Evolutionary conservation across 2,888 invertebrate species (phyloP), one percentile per base, ranked within the genome.

Genomic region (Synanthedon andrenaeformis): DNA sequence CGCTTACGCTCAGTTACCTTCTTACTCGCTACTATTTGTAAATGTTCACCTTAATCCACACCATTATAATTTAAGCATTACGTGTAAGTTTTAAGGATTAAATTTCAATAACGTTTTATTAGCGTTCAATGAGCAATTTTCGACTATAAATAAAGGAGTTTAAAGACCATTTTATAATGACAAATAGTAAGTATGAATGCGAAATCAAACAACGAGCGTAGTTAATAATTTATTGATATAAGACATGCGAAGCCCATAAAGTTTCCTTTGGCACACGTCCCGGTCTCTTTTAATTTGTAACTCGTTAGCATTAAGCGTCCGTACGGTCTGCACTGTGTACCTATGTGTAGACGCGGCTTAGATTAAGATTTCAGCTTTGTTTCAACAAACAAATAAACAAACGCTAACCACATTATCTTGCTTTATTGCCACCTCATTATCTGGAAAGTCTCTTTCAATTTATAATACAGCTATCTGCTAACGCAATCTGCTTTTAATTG

Each of bases 161-260:
- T 76, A 82, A 72, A 79, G 85, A 73, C 66, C 67, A 74, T 67
- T 76, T 82, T 77, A 62, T 74, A 70, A 70, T 71, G 70, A 68
- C 67, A 70, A 70, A 74, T 64, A 64, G 62, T 64, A 67, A 68
- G 73, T 74, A 75, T 76, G 76, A 79, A 82, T 79, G 78, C 78
- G 70, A 74, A 83, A 82, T 83, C 82, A 85, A 85, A 83, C 79
- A 84, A 79, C 82, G 76, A 81, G 79, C 78, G 82, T 81, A 77
- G 82, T 82, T 81, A 84, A 87, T 86, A 86, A 87, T 87, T 87
- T 87, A 87, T 87, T 85, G 85, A 85, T 85, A 82, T 85, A 84
- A 84, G 80, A 86, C 87, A 87, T 86, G 87, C 87, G 71, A 86
- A 82, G 83, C 80, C 86, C 86, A 85, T 87, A 86, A 86, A 86